Evolutionary conservation across 2,888 invertebrate species (phyloP).

Genomic region (Apamea anceps): DNA sequence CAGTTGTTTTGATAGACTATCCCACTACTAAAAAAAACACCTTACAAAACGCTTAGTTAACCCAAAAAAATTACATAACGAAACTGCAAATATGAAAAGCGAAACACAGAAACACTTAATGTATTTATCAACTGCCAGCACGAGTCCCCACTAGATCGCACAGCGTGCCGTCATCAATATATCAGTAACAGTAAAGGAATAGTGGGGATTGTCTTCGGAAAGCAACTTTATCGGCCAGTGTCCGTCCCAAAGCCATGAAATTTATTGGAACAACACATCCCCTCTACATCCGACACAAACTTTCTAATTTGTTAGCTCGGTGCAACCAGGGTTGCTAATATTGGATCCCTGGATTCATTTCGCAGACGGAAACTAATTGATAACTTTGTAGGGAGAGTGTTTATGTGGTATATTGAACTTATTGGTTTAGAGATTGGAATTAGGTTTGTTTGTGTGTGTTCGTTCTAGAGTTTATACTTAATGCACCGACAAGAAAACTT

Average conservation of each 20-base stretch:
- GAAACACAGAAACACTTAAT: constrained; percentile 4
- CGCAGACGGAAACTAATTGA: constrained; percentile 47
- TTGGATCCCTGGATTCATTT: constrained; percentile 41
- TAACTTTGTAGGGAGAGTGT: constrained; percentile 42
- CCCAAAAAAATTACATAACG: background rate
- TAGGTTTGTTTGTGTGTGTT: background rate
- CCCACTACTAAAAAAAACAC: background rate
- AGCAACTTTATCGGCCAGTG: constrained; percentile 63
- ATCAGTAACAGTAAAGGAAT: constrained; percentile 49
- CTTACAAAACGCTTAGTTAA: too few relatives aligned
- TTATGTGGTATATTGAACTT: constrained; percentile 28
- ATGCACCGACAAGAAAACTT: background rate
- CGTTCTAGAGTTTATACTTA: background rate
- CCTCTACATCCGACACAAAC: constrained; percentile 72
- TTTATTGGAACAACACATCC: constrained; percentile 75
- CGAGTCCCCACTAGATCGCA: constrained; percentile 17
- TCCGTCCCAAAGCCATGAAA: constrained; percentile 66
- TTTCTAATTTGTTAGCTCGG: constrained; percentile 81
- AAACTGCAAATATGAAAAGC: background rate
- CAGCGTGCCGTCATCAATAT: constrained; percentile 43
- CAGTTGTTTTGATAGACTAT: too few relatives aligned
- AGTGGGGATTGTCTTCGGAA: constrained; percentile 55
- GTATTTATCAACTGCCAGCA: constrained; percentile 24
- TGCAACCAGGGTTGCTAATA: constrained; percentile 57
- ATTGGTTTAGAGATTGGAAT: constrained; percentile 32